These are phyloP conservation scores for Chaetops frenatus DNA, from an alignment of 2,113 vertebrate species.

Conservation along the genomic window DNA sequence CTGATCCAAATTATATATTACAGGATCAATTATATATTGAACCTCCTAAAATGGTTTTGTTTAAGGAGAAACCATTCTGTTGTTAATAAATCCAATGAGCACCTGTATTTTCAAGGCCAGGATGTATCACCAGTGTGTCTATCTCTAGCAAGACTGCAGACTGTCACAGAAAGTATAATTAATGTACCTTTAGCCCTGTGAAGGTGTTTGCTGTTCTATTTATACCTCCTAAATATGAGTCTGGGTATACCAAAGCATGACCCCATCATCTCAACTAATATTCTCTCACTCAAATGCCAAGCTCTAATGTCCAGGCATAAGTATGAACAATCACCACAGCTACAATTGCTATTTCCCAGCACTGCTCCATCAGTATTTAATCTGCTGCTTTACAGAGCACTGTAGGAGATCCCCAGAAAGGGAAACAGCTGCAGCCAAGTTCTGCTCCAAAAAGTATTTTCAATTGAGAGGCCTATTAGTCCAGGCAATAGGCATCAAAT, in stretches of 20 bases:
- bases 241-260: not conserved
- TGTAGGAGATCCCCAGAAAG: constrained; percentile 47
- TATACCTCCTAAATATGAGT: not conserved
- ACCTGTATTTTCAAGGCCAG: not conserved
- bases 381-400: constrained; percentile 45
- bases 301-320: not conserved
- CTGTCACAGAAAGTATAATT: not conserved
- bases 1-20: not conserved
- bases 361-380: constrained; percentile 34
- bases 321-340: not conserved
- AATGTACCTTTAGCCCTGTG: not conserved
- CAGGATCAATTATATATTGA: not conserved
- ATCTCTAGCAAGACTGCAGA: not conserved
- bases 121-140: not conserved
- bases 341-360: constrained; percentile 19
- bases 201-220: not conserved
- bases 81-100: not conserved
- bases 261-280: not conserved
- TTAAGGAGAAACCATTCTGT: not conserved
- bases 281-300: not conserved
- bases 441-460: constrained; percentile 56
- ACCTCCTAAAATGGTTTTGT: not conserved
- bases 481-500: constrained; percentile 37
- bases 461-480: constrained; percentile 38
- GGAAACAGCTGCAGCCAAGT: constrained; percentile 49